Base-by-base conservation (phyloP, 2,113 vertebrate species). In the Sturnus vulgaris region DNA sequence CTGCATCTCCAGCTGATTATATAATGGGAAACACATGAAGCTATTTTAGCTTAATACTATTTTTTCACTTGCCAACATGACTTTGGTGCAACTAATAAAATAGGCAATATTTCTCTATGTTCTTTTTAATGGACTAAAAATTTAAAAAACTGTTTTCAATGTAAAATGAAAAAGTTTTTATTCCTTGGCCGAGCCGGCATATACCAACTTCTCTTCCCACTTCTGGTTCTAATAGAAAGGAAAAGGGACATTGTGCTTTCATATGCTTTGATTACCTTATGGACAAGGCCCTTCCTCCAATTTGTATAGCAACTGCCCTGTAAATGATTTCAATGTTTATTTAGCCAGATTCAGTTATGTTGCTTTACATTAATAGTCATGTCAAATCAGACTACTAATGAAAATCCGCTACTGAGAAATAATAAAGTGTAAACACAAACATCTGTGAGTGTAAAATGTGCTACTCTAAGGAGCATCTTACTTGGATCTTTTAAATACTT, bases 41-140 rank as follows among this genome's bases (percentile, higher is more conserved):
- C 10, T 22, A 92, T 96, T 97, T 97, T 73, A 93, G 70, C 95
- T 97, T 96, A 93, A 96, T 97, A 91, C 96, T 97, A 90, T 92
- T 95, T 97, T 90, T 97, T 96, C 82, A 80, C 83, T 96, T 98
- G 97, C 96, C 98, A 98, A 60, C 61, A 84, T 82, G 86, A 92
- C 95, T 96, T 95, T 84, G 88, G 87, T 96, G 65, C 84, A 97
- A 90, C 95, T 97, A 97, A 96, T 97, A 96, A 97, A 97, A 85
- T 87, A 95, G 95, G 84, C 81, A 97, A 92, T 96, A 97, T 93
- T 97, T 88, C 61, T 91, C 42, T 88, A 31, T 95, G 92, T 64
- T 93, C 63, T 88, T 96, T 96, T 96, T 91, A 93, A 90, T 90
- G 87, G 97, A 96, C 79, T 91, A 94, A 97, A 92, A 73, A 35